phyloP scores from a whole-genome alignment of 2,113 vertebrate species.

The Paradisaea rubra region DNA sequence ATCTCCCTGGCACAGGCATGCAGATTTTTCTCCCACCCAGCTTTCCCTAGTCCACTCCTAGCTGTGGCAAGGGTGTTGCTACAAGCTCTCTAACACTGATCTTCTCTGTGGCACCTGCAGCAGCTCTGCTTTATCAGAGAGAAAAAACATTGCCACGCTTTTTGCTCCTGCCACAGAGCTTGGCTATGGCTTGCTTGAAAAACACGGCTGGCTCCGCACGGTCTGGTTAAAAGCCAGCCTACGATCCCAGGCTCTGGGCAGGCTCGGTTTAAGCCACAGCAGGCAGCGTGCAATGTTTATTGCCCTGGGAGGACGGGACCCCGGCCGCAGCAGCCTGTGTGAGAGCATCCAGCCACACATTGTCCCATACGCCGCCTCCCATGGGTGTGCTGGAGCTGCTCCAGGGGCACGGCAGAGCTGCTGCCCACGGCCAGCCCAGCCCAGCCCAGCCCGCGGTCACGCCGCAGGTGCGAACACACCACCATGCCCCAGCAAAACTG shows the following conservation, averaged over 20 bases:
- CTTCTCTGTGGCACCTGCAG: not conserved
- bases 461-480: not conserved
- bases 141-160: not conserved
- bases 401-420: not conserved
- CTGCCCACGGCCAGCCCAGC: not conserved
- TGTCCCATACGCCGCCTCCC: not conserved
- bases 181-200: not conserved
- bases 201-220: fast-evolving
- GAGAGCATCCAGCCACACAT: not conserved
- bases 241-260: not conserved
- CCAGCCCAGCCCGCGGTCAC: not conserved
- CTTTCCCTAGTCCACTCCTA: not conserved
- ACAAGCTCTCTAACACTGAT: not conserved
- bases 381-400: not conserved
- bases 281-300: not conserved
- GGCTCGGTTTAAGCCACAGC: not conserved
- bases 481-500: not conserved
- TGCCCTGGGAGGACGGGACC: not conserved
- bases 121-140: not conserved
- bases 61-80: not conserved
- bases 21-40: not conserved
- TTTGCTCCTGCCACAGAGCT: not conserved
- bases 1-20: not conserved
- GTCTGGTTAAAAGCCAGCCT: not conserved
- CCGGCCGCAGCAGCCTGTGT: not conserved